phyloP scores from a whole-genome alignment of 2,113 vertebrate species.

The Bubalus kerabau region DNA sequence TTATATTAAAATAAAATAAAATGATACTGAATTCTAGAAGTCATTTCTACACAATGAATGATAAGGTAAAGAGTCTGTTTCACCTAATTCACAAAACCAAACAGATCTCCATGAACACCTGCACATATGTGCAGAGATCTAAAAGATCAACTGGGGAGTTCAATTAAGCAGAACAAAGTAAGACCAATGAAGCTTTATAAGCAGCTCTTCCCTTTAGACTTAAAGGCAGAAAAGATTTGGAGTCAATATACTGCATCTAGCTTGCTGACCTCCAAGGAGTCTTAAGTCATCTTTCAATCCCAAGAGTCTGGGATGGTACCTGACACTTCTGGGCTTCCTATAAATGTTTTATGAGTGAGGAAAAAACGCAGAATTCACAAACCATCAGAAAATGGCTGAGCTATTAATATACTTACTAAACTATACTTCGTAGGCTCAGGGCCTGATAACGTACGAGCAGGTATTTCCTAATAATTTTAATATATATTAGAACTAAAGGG shows the following conservation, averaged over 20 bases:
- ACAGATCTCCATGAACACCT: background rate
- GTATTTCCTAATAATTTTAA: slow-evolving; percentile 4
- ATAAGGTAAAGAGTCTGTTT: background rate
- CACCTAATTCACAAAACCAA: background rate
- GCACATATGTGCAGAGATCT: background rate
- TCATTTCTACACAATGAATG: background rate
- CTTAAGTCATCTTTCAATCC: background rate
- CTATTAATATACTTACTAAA: background rate
- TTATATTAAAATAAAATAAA: background rate
- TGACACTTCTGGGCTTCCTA: background rate
- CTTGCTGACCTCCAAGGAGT: background rate
- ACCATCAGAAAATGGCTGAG: background rate
- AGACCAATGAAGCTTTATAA: background rate
- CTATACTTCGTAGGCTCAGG: background rate
- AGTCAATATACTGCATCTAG: background rate
- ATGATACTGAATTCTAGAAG: background rate
- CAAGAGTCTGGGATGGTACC: background rate
- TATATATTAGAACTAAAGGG: background rate
- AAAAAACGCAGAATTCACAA: background rate
- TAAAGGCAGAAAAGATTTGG: background rate
- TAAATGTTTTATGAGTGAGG: background rate
- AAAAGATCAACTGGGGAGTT: background rate
- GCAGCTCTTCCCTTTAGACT: background rate
- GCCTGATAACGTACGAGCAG: background rate
- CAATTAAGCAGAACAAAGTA: background rate